Evolutionary conservation across 2,888 invertebrate genomes (phyloP).

Genomic region (Iphiclides podalirius): DNA sequence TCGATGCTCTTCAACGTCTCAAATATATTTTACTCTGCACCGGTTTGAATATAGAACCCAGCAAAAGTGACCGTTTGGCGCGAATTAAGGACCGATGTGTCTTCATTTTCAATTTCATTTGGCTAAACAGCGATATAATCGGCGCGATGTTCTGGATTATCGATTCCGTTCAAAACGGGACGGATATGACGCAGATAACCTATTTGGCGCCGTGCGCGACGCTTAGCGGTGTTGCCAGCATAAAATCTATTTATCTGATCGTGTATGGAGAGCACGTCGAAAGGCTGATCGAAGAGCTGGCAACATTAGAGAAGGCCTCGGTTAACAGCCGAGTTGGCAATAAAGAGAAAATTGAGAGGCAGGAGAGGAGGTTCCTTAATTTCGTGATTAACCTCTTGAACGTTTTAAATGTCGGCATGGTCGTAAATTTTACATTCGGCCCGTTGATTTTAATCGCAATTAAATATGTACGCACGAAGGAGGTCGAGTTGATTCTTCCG

Average conservation of each 20-base stretch:
- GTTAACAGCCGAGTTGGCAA: conserved; percentile 22
- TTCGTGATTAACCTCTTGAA: conserved; percentile 24
- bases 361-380: conserved; percentile 30
- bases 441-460: conserved; percentile 40
- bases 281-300: conserved; percentile 31
- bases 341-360: conserved; percentile 27
- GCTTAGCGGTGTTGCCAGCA: conserved; percentile 32
- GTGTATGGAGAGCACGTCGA: conserved; percentile 31
- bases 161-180: conserved; percentile 31
- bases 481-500: conserved; percentile 41
- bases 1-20: conserved; percentile 5
- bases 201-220: conserved; percentile 39
- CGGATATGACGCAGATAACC: conserved; percentile 39
- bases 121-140: conserved; percentile 32
- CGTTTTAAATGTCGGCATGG: conserved; percentile 35
- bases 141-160: conserved; percentile 33
- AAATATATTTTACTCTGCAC: conserved; percentile 5
- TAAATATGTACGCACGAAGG: conserved; percentile 38
- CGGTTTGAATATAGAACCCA: conserved; percentile 15
- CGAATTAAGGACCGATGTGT: conserved; percentile 33
- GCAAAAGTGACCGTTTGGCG: conserved; percentile 8
- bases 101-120: conserved; percentile 36
- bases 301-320: conserved; percentile 33
- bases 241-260: conserved; percentile 35
- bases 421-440: conserved; percentile 38